Percentiles rank a stretch among this genome's conserved stretches.
Evolutionary conservation across 2,888 invertebrate genomes (phyloP).

Genomic region (Troides oblongomaculatus): DNA sequence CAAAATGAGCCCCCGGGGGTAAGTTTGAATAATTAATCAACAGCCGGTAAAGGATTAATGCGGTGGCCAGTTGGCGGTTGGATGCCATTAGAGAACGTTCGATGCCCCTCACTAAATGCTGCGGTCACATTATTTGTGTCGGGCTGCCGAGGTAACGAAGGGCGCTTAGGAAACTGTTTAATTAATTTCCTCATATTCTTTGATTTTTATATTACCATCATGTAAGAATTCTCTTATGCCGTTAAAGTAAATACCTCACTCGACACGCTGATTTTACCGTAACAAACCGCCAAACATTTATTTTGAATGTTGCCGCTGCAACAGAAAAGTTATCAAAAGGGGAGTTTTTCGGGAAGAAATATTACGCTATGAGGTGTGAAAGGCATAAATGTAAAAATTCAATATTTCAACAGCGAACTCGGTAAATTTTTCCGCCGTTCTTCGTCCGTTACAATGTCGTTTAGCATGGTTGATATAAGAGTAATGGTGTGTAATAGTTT

Average conservation of each 20-base stretch:
- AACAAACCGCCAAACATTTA: conserved; percentile 77
- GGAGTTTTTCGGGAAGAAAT: conserved; percentile 67
- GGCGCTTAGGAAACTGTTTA: conserved; percentile 47
- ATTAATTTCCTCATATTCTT: conserved; percentile 36
- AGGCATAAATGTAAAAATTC: conserved; percentile 79
- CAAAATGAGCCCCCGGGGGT: conserved; percentile 53
- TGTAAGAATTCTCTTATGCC: conserved; percentile 1
- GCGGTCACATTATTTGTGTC: conserved; percentile 68
- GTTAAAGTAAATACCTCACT: conserved; percentile 20
- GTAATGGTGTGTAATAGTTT: conserved; percentile 34
- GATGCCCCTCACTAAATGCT: conserved; percentile 71
- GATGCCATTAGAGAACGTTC: conserved; percentile 75
- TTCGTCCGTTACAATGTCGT: conserved; percentile 58
- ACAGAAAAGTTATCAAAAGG: conserved; percentile 68
- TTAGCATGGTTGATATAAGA: conserved; percentile 43
- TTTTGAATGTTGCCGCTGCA: conserved; percentile 74
- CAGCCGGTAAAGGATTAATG: conserved; percentile 77
- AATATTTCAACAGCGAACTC: conserved; percentile 69
- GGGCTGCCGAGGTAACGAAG: conserved; percentile 42
- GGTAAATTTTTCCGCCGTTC: conserved; percentile 68
- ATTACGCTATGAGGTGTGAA: conserved; percentile 80
- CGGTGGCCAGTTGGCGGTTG: conserved; percentile 76
- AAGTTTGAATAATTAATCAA: conserved; percentile 79
- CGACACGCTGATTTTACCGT: conserved; percentile 52
- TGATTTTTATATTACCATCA: conserved; percentile 26